Evolutionary conservation across 2,113 vertebrate species (phyloP).

Genomic region (Glaucomys volans): DNA sequence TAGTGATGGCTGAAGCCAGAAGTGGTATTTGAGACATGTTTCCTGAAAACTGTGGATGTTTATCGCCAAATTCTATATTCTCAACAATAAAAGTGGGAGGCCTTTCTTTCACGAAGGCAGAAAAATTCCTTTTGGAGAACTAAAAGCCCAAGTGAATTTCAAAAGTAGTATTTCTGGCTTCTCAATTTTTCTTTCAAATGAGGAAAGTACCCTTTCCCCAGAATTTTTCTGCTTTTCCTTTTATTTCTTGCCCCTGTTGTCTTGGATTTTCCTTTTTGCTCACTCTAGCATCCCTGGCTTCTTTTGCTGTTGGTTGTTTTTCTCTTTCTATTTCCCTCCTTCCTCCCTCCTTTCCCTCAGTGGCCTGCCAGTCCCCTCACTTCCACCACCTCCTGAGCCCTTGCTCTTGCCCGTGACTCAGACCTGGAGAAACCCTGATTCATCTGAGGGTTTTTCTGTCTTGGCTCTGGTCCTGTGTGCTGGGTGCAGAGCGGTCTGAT

Average conservation of each 20-base stretch:
- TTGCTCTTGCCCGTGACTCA: conserved; percentile 17
- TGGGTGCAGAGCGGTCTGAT: background rate
- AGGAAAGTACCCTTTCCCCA: background rate
- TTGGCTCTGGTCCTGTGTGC: conserved; percentile 23
- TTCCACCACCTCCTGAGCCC: conserved; percentile 24
- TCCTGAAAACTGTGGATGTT: conserved; percentile 61
- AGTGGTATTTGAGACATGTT: conserved; percentile 50
- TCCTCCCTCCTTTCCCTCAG: background rate
- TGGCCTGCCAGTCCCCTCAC: background rate
- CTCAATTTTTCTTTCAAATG: conserved; percentile 28
- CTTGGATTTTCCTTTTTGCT: background rate
- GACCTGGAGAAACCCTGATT: conserved; percentile 43
- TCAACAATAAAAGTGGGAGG: conserved; percentile 20
- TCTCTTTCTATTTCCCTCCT: background rate
- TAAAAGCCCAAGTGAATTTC: conserved; percentile 14
- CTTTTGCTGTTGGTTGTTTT: background rate
- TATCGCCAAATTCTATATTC: conserved; percentile 33
- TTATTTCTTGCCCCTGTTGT: background rate
- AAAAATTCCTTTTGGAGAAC: conserved; percentile 42
- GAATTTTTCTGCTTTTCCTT: background rate
- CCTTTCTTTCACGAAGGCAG: conserved; percentile 43
- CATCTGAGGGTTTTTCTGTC: conserved; percentile 26
- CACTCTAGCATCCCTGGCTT: background rate
- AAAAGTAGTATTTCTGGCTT: conserved; percentile 19
- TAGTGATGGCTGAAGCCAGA: background rate